Percentiles rank a stretch among this genome's conserved stretches.
Conservation (phyloP, 2,888 invertebrate species). For the Aethes cnicana region DNA sequence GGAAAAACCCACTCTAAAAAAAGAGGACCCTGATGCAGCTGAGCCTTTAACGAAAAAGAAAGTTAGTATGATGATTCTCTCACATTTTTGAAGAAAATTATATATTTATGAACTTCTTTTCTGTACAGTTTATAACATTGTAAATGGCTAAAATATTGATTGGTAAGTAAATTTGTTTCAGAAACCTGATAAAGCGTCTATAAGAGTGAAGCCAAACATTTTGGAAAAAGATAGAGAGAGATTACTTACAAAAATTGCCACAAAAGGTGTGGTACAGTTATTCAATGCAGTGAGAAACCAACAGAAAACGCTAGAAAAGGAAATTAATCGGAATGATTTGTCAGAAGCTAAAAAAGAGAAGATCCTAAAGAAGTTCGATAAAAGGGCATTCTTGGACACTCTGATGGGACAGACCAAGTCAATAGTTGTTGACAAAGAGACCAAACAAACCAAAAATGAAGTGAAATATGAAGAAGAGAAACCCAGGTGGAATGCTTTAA, state of each 20-base stretch:
- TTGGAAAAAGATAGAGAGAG: constrained; percentile 90
- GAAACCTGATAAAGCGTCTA: constrained; percentile 84
- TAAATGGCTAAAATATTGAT: too few species aligned
- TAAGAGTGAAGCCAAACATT: constrained; percentile 89
- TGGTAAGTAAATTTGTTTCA: constrained; percentile 69
- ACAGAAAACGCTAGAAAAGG: constrained; percentile 88
- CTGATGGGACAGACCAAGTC: constrained; percentile 88
- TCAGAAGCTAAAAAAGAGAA: constrained; percentile 90
- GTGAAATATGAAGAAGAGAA: constrained; percentile 61
- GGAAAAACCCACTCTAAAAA: constrained; percentile 65
- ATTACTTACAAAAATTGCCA: constrained; percentile 90
- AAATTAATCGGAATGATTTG: constrained; percentile 87
- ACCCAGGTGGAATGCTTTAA: constrained; percentile 84
- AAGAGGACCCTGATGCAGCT: constrained; percentile 42
- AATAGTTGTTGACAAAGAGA: constrained; percentile 72
- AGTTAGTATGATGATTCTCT: too few species aligned
- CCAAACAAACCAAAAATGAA: constrained; percentile 63
- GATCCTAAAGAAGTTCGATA: constrained; percentile 88
- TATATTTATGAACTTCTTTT: too few species aligned
- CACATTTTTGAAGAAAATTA: too few species aligned
- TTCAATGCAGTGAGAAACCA: constrained; percentile 95
- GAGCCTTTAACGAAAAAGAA: constrained; percentile 66
- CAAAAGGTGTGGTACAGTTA: constrained; percentile 95
- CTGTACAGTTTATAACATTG: too few species aligned
- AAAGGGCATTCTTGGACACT: constrained; percentile 89